Conservation (phyloP, 2,797 vertebrate species). For the Myripristis jacobus region DNA sequence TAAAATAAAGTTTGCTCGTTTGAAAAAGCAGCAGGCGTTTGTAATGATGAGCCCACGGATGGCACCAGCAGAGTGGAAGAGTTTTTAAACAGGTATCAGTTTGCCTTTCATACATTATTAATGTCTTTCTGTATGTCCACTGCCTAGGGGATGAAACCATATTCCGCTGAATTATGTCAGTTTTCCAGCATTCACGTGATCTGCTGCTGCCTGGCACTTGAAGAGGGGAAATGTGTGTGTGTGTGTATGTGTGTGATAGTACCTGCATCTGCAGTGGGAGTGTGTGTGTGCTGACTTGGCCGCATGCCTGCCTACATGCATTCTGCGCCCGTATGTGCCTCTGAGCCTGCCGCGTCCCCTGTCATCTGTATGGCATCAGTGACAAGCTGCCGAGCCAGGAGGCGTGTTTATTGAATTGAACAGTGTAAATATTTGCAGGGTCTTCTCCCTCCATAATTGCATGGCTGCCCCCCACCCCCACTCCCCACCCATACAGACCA, state of each 20-base stretch:
- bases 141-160: neutral
- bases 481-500: neutral
- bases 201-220: too few species aligned
- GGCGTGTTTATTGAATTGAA: conserved; percentile 18
- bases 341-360: neutral
- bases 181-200: neutral
- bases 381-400: conserved; percentile 4
- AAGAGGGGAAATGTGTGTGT: neutral
- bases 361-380: conserved; percentile 33
- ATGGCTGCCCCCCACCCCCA: neutral
- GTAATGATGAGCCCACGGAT: too few species aligned
- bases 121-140: too few species aligned
- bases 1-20: too few species aligned
- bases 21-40: too few species aligned
- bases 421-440: conserved; percentile 23
- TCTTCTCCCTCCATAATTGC: conserved; percentile 12
- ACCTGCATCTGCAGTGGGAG: conserved; percentile 21
- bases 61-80: too few species aligned
- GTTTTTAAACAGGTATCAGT: too few species aligned
- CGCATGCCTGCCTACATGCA: neutral
- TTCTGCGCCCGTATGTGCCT: conserved; percentile 1
- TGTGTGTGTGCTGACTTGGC: neutral
- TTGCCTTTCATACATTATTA: too few species aligned
- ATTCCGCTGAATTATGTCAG: neutral
- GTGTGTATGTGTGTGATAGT: neutral